phyloP scores from a whole-genome alignment of 2,797 vertebrate genomes.

The Manis pentadactyla region DNA sequence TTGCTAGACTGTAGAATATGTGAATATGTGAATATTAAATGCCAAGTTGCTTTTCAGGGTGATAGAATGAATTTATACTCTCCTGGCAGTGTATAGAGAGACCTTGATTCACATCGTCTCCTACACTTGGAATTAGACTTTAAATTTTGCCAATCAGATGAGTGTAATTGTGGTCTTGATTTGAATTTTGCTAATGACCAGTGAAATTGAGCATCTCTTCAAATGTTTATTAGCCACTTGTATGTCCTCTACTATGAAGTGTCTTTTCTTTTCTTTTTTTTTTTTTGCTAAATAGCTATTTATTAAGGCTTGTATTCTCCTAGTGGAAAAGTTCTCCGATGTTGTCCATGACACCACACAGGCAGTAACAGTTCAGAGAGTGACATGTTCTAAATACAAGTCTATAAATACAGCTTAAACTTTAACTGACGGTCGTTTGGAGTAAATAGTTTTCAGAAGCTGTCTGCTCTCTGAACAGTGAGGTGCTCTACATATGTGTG shows the following conservation, averaged over 20 bases:
- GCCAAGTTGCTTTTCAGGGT: not conserved
- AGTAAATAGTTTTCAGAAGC: slow-evolving; percentile 88
- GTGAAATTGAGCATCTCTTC: not conserved
- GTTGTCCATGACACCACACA: slow-evolving; percentile 87
- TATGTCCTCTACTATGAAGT: not conserved
- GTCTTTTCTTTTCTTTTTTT: not conserved
- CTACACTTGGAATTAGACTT: not conserved
- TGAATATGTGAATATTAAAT: not conserved
- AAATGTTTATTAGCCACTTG: not conserved
- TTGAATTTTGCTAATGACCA: not conserved
- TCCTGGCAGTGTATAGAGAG: not conserved
- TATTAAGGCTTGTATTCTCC: slow-evolving; percentile 97
- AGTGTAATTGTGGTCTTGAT: not conserved
- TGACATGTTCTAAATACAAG: slow-evolving; percentile 89
- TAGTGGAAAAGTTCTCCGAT: slow-evolving; percentile 90
- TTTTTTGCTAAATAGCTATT: slow-evolving; percentile 91
- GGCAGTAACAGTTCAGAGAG: slow-evolving; percentile 89
- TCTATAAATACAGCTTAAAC: slow-evolving; percentile 89
- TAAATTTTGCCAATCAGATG: not conserved
- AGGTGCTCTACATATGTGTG: slow-evolving; percentile 90
- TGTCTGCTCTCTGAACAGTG: slow-evolving; percentile 89
- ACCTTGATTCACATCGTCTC: not conserved
- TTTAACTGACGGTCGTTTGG: slow-evolving; percentile 87
- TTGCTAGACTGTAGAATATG: not conserved
- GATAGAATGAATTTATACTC: not conserved